These are phyloP conservation scores for Sebastes itinus DNA, from an alignment of 2,797 vertebrate species.

Conservation along the genomic window DNA sequence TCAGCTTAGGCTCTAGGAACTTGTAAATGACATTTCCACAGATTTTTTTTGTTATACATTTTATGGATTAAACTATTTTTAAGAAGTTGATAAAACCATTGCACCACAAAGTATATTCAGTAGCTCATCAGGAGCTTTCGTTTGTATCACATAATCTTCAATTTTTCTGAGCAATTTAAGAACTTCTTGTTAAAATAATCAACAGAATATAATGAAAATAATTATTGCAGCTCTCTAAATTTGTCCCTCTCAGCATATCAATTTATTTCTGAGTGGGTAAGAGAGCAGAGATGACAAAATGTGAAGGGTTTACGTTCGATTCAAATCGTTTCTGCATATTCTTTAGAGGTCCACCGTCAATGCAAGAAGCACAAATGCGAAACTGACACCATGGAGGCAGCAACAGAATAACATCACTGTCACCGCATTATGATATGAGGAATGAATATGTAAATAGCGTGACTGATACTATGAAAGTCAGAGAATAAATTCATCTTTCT, in stretches of 20 bases:
- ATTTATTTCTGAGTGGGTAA: conserved; percentile 14
- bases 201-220: neutral
- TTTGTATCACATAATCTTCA: neutral
- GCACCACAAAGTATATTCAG: neutral
- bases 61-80: neutral
- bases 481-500: conserved; percentile 71
- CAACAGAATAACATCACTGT: conserved; percentile 62
- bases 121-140: neutral
- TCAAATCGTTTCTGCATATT: conserved; percentile 15
- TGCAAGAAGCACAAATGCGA: conserved; percentile 19
- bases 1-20: neutral
- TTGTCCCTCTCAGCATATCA: neutral
- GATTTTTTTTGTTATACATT: neutral
- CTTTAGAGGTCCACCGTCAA: conserved; percentile 18
- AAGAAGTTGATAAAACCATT: neutral
- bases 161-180: neutral
- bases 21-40: neutral
- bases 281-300: conserved; percentile 22
- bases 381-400: conserved; percentile 43
- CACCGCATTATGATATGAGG: conserved; percentile 61
- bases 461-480: conserved; percentile 62
- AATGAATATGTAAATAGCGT: conserved; percentile 75
- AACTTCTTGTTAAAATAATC: neutral
- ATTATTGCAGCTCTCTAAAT: neutral
- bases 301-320: conserved; percentile 23